Evolutionary conservation across 2,113 vertebrate species (phyloP), one percentile per base, ranked within the genome.

Genomic region (Myotis lucifugus): DNA sequence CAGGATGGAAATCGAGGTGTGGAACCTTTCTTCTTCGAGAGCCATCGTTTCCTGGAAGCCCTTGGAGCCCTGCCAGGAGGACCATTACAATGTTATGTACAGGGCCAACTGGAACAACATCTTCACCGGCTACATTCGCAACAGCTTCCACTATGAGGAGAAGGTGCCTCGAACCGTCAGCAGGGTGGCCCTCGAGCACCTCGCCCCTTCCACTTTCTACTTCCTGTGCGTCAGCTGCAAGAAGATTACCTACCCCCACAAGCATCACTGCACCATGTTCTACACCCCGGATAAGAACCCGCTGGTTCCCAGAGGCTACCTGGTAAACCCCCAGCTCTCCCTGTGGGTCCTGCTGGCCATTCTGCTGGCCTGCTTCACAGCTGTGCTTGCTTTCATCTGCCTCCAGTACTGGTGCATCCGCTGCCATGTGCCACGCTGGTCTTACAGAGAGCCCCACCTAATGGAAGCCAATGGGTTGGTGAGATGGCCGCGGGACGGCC

Each of bases 31-130:
- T 5, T 96, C 98, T 34, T 98, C 98, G n/a, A 97, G 96, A 0
- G 98, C 98, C 94, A 96, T 97, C 0, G 19, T 98, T 46, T 98
- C 98, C 97, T 98, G 98, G 98, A 97, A 98, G 6, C 96, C 52
- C 82, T 95, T 78, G 25, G 97, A 95, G 88, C 98, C 98, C 81
- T 98, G 98, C 94, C 97, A 98, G 74, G 98, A 98, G 97, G 98
- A 98, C 96, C 98, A 98, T 90, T 98, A 98, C 94, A 98, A 98
- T 14, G 83, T 98, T 90, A 98, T 97, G 97, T 98, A 98, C 34
- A 98, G 97, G 32, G 98, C 98, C 96, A 98, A 98, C 34, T 98
- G 98, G 98, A 98, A 98, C 96, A 98, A 97, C 8, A 92, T 98
- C 95, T 98, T 98, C 0, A 98, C 98, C 0, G 93, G 98, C 10